Base-by-base conservation (phyloP, 2,113 vertebrate genomes). In the Platichthys stellatus region DNA sequence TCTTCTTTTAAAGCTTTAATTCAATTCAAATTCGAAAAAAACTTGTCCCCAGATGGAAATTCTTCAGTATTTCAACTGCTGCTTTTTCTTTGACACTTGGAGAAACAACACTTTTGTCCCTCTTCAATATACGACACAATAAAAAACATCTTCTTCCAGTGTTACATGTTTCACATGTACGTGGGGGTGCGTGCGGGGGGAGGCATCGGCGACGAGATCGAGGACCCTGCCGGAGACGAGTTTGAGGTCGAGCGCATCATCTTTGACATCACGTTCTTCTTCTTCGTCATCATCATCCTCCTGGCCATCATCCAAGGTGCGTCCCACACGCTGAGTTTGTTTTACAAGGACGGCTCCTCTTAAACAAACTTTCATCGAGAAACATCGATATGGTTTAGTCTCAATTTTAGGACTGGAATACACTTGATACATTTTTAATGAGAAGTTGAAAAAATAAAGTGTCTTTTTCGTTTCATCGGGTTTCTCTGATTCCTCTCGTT, bases 81-180 rank as follows among this genome's bases (percentile, higher is more conserved):
- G 31, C 31, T 31, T 31, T 31, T 31, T 31, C 31, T 7, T 31
- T 31, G 31, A 31, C 31, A 31, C 31, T 31, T 2, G 1, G 31
- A 31, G 6, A 7, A 31, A 7, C 31, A 31, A 31, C 6, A 31
- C 31, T 31, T 31, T 31, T 31, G 31, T 31, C 31, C 31, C 31
- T 31, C 31, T 31, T 31, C 31, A 6, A 7, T 31, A 7, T 31
- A 31, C 31, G 31, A 31, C 6, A 7, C 31, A 31, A 31, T 31
- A 31, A 31, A 31, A 31, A 31, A 31, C 5, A 31, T 31, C 51
- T 56, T 74, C n/a, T 83, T 61, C 85, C 43, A 99, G 97, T 99
- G 97, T 89, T 99, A 99, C 66, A 97, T 99, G 96, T 99, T 99
- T 90, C 97, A 99, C 90, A 99, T 99, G 97, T 98, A 99, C 0